phyloP scores from a whole-genome alignment of 2,113 vertebrate genomes.

The Sakesphorus luctuosus region DNA sequence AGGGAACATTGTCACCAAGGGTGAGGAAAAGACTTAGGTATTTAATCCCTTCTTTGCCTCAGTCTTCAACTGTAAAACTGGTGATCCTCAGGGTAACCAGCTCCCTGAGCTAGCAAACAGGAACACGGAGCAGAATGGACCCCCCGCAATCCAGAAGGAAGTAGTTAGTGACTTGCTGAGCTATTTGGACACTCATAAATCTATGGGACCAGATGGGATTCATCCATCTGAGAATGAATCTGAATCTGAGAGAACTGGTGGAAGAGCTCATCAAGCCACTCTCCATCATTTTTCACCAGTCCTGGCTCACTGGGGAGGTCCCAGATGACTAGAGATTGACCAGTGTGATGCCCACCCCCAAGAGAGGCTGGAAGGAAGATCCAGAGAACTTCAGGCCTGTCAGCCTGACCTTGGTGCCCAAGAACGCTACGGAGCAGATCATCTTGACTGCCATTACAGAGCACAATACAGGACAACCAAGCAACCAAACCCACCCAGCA shows the following conservation, averaged over 20 bases:
- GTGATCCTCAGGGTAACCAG: accelerated
- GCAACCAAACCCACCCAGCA: neutral
- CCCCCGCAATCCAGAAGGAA: neutral
- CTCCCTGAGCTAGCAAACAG: neutral
- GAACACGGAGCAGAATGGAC: neutral
- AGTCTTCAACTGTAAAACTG: neutral
- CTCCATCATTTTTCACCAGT: neutral
- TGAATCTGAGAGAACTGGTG: neutral
- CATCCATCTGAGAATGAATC: neutral
- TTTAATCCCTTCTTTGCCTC: neutral
- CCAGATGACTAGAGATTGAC: neutral
- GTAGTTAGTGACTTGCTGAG: neutral
- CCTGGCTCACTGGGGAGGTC: neutral
- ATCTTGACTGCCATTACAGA: accelerated
- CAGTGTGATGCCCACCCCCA: too few relatives aligned
- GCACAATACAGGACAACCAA: neutral
- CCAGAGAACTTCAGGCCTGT: neutral
- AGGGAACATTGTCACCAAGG: accelerated
- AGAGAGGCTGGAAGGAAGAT: neutral
- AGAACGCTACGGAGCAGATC: neutral
- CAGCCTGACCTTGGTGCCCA: neutral
- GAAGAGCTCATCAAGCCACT: neutral
- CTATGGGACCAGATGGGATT: neutral
- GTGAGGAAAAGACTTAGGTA: neutral
- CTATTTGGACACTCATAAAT: neutral